phyloP scores from a whole-genome alignment of 2,888 invertebrate genomes.

The Meganola albula region DNA sequence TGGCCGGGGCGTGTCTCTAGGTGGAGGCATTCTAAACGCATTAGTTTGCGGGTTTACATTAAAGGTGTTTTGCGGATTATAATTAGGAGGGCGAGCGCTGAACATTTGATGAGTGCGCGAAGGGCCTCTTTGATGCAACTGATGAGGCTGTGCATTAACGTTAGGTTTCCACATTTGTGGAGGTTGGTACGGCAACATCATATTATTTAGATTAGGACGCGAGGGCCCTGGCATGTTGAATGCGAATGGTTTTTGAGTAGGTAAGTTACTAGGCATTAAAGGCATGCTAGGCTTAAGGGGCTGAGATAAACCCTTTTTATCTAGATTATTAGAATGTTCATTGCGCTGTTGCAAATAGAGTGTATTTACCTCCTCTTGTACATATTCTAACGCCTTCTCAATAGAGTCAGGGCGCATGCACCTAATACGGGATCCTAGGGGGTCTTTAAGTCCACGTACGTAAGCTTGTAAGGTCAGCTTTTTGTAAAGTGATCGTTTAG shows the following conservation, averaged over 20 bases:
- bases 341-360: constrained; percentile 21
- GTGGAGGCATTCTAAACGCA: constrained; percentile 7
- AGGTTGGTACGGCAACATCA: background rate
- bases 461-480: constrained; percentile 25
- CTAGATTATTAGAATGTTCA: constrained; percentile 1
- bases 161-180: too few relatives aligned
- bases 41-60: constrained; percentile 8
- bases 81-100: constrained; percentile 13
- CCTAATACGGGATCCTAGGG: constrained; percentile 25
- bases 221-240: constrained; percentile 7
- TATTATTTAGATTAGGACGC: background rate
- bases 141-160: background rate
- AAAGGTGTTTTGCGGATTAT: too few relatives aligned
- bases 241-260: too few relatives aligned
- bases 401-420: constrained; percentile 26
- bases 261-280: background rate
- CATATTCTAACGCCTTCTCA: constrained; percentile 24
- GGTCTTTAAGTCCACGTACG: constrained; percentile 21
- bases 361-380: constrained; percentile 24
- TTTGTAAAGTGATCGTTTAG: constrained; percentile 19
- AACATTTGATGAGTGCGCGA: constrained; percentile 21
- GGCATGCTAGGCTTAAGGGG: background rate
- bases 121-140: constrained; percentile 7
- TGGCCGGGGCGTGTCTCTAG: background rate
- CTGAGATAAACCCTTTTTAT: background rate